phyloP scores from a whole-genome alignment of 2,888 invertebrate genomes.

The Ophion ellenae region DNA sequence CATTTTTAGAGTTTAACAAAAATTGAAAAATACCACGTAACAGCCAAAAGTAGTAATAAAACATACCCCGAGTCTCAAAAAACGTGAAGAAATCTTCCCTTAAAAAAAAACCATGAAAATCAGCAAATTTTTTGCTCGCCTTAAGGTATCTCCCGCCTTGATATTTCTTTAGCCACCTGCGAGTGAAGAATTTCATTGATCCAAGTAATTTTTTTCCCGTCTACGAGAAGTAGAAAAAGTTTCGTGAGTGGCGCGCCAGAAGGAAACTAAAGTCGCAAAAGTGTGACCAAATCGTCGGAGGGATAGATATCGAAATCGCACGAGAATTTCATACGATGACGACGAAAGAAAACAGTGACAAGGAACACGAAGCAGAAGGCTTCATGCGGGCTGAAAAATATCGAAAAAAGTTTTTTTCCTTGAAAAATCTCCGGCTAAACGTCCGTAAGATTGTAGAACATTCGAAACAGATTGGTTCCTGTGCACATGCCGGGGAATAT shows the following conservation, averaged over 20 bases:
- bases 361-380: neutral
- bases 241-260: neutral
- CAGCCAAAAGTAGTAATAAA: too few species aligned
- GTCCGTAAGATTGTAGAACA: constrained; percentile 58
- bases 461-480: constrained; percentile 62
- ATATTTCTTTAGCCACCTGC: too few species aligned
- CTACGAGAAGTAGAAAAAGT: neutral
- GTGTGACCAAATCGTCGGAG: neutral
- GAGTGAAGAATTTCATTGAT: too few species aligned
- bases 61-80: too few species aligned
- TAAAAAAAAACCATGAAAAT: too few species aligned
- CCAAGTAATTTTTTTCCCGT: too few species aligned
- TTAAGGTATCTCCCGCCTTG: too few species aligned
- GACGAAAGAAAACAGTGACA: constrained; percentile 20
- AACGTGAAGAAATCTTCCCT: too few species aligned
- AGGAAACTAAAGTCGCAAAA: constrained; percentile 8
- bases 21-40: too few species aligned
- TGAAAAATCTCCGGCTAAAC: constrained; percentile 58
- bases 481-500: constrained; percentile 14
- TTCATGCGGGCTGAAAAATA: constrained; percentile 37
- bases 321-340: constrained; percentile 47
- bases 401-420: constrained; percentile 55
- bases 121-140: too few species aligned
- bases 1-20: too few species aligned
- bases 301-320: constrained; percentile 14